Evolutionary conservation across 2,888 invertebrate genomes (phyloP).

Genomic region (Agrotis exclamationis): DNA sequence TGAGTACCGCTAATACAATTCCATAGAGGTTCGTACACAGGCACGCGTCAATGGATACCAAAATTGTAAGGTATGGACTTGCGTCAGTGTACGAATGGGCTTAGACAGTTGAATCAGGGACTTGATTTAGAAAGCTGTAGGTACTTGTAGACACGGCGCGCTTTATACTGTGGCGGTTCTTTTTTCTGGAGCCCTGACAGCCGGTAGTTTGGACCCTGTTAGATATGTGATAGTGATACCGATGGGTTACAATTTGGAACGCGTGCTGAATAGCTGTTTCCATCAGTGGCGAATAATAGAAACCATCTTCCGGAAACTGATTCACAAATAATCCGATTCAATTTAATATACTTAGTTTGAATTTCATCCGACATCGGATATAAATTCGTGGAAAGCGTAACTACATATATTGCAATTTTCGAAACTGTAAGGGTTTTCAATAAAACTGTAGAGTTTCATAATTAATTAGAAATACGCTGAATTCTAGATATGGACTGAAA

Average conservation of each 20-base stretch:
- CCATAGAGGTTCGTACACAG: no score
- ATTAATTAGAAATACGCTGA: neutral
- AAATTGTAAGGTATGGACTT: no score
- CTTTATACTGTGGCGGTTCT: no score
- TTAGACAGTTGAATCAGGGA: no score
- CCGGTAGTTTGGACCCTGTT: no score
- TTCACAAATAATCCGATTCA: neutral
- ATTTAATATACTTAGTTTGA: neutral
- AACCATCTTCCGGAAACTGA: neutral
- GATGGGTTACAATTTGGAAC: neutral
- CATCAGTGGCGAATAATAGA: neutral
- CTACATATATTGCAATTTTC: neutral
- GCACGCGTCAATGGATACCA: no score
- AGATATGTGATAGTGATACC: no score
- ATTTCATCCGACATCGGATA: neutral
- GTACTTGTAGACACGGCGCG: no score
- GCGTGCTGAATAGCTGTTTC: neutral
- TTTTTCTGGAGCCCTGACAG: no score
- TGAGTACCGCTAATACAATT: no score
- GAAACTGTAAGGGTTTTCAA: neutral
- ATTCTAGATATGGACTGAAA: neutral
- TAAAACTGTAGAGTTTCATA: neutral
- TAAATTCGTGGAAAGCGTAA: neutral
- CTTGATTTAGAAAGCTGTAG: no score
- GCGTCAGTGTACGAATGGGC: no score